Evolutionary conservation across 2,888 invertebrate species (phyloP), one percentile per base, ranked within the genome.

Genomic region (Nasonovia ribisnigri): DNA sequence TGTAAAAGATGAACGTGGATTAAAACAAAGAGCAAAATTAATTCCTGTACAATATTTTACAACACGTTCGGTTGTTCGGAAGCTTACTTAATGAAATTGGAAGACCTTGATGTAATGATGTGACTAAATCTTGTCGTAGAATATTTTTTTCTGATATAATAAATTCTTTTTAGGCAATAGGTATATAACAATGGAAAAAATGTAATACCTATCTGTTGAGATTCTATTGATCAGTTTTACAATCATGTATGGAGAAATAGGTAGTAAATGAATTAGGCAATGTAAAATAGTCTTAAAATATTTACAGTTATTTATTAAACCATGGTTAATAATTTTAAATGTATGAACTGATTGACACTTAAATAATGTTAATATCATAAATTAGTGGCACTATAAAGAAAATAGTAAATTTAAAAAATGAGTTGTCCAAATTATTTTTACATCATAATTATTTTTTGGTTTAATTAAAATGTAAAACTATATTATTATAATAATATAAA

Each of bases 51-150:
- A 90, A 48, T 84, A 90, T 90, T 90, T 90, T 57, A 36, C 48
- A 90, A 77, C 77, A 77, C 90, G 90, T 51, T 51, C 20, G 36
- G 77, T 77, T 36, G 36, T 84, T 90, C 26, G 8, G 77, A 90
- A 90, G 36, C 36, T 90, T 90, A 48, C 77, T 90, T 77, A 51
- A 42, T 77, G 43, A 77, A 90, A 51, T 90, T 77, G 16, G 6
- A 84, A 77, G 51, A 42, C 90, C 51, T 90, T 90, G 51, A 90
- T 90, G 36, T 48, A 13, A 90, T 90, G 51, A 90, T 90, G 36
- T 36, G 16, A 90, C 51, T 36, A 67, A 67, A 20, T 67, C 20
- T 90, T 43, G 51, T 48, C 10, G 46, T 36, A 87, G 29, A 26
- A 46, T 57, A 13, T 43, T 46, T 60, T 90, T 60, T 46, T 29